phyloP scores from a whole-genome alignment of 2,797 vertebrate species.

The Gila robusta region DNA sequence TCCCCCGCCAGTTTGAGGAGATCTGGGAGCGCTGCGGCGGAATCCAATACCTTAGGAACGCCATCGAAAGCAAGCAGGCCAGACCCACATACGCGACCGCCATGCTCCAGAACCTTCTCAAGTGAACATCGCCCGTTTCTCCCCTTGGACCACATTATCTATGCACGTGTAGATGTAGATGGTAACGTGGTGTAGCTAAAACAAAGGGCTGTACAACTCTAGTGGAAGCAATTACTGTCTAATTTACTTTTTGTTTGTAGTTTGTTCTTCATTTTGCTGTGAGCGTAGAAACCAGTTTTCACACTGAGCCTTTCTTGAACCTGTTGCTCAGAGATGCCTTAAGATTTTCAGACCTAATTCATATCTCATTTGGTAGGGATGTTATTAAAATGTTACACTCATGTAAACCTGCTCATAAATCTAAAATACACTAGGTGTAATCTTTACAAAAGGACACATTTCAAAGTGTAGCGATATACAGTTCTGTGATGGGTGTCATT shows the following conservation, averaged over 20 bases:
- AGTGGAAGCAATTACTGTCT: constrained; percentile 11
- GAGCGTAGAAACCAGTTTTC: constrained; percentile 46
- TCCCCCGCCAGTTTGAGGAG: constrained; percentile 95
- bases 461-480: neutral
- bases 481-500: neutral
- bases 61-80: constrained; percentile 95
- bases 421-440: constrained; percentile 18
- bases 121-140: constrained; percentile 73
- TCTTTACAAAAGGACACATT: neutral
- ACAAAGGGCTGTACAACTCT: constrained; percentile 63
- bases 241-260: constrained; percentile 50
- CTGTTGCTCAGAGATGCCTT: constrained; percentile 53
- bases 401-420: constrained; percentile 28
- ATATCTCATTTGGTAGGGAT: constrained; percentile 23
- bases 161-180: constrained; percentile 27
- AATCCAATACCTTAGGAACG: constrained; percentile 94
- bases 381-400: constrained; percentile 3
- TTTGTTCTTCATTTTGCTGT: constrained; percentile 61
- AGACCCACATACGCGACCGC: constrained; percentile 96
- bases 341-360: constrained; percentile 39
- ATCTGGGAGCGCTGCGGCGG: constrained; percentile 98
- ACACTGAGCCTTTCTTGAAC: constrained; percentile 44
- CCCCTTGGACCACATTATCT: constrained; percentile 26
- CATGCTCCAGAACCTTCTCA: constrained; percentile 94
- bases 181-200: constrained; percentile 27